Percentiles rank a stretch among this genome's conserved stretches.
phyloP scores from a whole-genome alignment of 2,797 vertebrate species.

The Zenarchopterus dispar region DNA sequence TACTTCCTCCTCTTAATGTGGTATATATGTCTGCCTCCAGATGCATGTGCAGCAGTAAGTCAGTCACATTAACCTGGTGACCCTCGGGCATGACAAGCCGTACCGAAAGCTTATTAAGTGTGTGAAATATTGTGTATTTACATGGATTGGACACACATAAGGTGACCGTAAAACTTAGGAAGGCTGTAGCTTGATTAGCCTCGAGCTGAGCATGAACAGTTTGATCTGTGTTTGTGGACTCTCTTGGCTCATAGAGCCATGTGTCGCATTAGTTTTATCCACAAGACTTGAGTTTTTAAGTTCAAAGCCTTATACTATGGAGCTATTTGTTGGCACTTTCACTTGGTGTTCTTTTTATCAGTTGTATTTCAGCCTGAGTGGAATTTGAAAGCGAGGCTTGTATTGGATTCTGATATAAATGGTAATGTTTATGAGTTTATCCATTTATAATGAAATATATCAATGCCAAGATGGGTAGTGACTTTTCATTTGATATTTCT shows the following conservation, averaged over 20 bases:
- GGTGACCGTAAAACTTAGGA: constrained; percentile 30
- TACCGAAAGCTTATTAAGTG: constrained; percentile 46
- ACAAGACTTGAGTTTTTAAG: constrained; percentile 22
- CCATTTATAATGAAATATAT: not conserved
- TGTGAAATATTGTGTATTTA: constrained; percentile 35
- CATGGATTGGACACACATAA: constrained; percentile 19
- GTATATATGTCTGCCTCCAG: constrained; percentile 8
- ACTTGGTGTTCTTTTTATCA: constrained; percentile 5
- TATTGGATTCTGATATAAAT: not conserved
- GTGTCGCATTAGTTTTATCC: constrained; percentile 35
- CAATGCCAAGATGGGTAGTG: not conserved
- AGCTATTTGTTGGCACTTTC: constrained; percentile 13
- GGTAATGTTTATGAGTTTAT: not conserved
- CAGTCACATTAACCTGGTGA: constrained; percentile 49
- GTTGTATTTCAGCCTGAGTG: constrained; percentile 8
- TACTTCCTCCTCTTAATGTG: constrained; percentile 32
- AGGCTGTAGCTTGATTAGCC: constrained; percentile 38
- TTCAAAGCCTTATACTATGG: constrained; percentile 26
- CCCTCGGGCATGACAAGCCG: constrained; percentile 32
- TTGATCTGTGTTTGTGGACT: constrained; percentile 37
- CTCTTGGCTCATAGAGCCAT: constrained; percentile 36
- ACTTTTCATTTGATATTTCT: not conserved
- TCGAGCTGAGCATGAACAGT: constrained; percentile 44
- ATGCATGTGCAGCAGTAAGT: constrained; percentile 49
- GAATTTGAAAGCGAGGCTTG: not conserved